These are phyloP conservation scores for Adrianichthys oophorus DNA, from an alignment of 2,797 vertebrate genomes.

Conservation along the genomic window DNA sequence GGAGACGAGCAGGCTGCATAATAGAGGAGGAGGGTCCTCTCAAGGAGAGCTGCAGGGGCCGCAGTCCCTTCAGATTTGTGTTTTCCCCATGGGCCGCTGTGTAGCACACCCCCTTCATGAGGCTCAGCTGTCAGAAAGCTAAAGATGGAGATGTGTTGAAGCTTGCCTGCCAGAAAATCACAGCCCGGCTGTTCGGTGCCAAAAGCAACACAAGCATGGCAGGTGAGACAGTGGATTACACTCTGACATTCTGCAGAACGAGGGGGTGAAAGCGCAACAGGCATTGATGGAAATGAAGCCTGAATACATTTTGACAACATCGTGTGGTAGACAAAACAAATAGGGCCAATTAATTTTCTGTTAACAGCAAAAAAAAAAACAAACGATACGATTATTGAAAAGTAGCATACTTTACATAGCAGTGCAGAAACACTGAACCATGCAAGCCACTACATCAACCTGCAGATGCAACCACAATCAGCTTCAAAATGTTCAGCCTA, in stretches of 20 bases:
- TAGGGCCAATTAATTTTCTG: too few relatives aligned
- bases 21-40: slow-evolving; percentile 22
- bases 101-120: slow-evolving; percentile 39
- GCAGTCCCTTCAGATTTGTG: slow-evolving; percentile 22
- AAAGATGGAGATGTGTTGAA: slow-evolving; percentile 66
- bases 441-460: too few relatives aligned
- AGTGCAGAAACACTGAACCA: too few relatives aligned
- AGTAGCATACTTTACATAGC: too few relatives aligned
- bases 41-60: slow-evolving; percentile 18
- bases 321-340: too few relatives aligned
- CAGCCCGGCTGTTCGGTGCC: slow-evolving; percentile 52
- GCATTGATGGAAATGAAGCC: slow-evolving; percentile 14
- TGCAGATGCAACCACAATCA: too few relatives aligned
- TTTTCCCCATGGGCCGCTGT: slow-evolving; percentile 42
- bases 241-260: slow-evolving; percentile 18
- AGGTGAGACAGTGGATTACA: slow-evolving; percentile 58
- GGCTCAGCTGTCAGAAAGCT: slow-evolving; percentile 42
- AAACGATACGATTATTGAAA: too few relatives aligned
- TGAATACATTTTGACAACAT: slow-evolving; percentile 9
- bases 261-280: slow-evolving; percentile 28
- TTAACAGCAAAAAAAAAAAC: too few relatives aligned
- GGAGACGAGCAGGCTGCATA: slow-evolving; percentile 17
- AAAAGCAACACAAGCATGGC: slow-evolving; percentile 50
- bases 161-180: slow-evolving; percentile 62
- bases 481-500: too few relatives aligned